A percentile compares a stretch with the other conserved stretches of the same genome.
These are phyloP conservation scores for Tinamus guttatus DNA, from an alignment of 2,113 vertebrate genomes.

Conservation along the genomic window DNA sequence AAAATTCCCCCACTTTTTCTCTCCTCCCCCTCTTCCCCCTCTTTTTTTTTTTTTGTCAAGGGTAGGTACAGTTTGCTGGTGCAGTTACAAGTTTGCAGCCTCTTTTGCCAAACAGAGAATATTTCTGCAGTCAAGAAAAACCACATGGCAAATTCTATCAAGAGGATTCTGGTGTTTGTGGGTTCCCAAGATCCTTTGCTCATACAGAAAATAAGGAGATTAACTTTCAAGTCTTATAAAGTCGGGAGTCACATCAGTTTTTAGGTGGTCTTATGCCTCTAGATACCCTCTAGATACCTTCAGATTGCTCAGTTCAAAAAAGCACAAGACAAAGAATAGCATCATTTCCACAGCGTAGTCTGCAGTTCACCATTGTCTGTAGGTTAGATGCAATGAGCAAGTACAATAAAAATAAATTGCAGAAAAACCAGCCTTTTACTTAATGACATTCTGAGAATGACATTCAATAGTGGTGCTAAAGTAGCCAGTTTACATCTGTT, in stretches of 20 bases:
- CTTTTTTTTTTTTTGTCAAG: background rate
- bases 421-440: background rate
- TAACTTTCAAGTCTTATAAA: background rate
- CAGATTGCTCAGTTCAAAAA: background rate
- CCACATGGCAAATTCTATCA: background rate
- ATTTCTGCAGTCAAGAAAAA: background rate
- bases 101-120: slow-evolving; percentile 31
- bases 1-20: background rate
- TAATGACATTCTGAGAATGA: background rate
- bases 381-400: background rate
- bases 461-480: background rate
- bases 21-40: too few species aligned
- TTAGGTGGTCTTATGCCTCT: background rate
- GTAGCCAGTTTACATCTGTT: background rate
- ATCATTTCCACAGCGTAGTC: background rate
- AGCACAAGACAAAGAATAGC: background rate
- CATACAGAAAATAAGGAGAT: background rate
- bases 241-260: background rate
- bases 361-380: background rate
- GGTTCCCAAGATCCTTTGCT: background rate
- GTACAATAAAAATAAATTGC: background rate
- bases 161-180: background rate
- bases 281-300: background rate
- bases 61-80: too few species aligned
- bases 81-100: background rate